A percentile compares a stretch with the other conserved stretches of the same genome.
Evolutionary conservation across 2,888 invertebrate species (phyloP).

Genomic region (Ichneumoninae sp.): DNA sequence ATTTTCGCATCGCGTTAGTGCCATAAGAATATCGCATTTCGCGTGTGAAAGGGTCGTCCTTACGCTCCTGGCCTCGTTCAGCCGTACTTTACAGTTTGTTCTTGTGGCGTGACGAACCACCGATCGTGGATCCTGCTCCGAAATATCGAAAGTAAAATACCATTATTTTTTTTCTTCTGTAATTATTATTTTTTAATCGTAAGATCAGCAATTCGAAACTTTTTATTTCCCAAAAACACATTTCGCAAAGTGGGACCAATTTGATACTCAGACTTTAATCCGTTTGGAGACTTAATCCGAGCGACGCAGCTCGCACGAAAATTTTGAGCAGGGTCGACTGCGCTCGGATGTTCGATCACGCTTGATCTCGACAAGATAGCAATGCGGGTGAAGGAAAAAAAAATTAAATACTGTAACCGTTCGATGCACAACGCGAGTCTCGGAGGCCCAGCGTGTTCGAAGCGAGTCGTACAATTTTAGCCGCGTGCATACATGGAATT

Average conservation of each 20-base stretch:
- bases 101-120: conserved; percentile 63
- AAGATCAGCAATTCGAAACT: not conserved
- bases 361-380: conserved; percentile 70
- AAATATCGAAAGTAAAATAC: conserved; percentile 20
- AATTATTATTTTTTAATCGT: not conserved
- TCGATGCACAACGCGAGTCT: not conserved
- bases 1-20: conserved; percentile 50
- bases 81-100: conserved; percentile 54
- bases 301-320: not conserved
- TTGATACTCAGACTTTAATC: conserved; percentile 11
- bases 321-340: conserved; percentile 42
- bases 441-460: not conserved
- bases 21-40: conserved; percentile 56
- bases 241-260: conserved; percentile 62
- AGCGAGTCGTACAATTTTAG: conserved; percentile 23
- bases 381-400: conserved; percentile 43
- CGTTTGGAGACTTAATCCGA: not conserved
- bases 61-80: conserved; percentile 57
- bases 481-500: conserved; percentile 5
- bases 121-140: conserved; percentile 59
- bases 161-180: not conserved
- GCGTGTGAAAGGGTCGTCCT: conserved; percentile 34
- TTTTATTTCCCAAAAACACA: conserved; percentile 11
- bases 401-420: not conserved
- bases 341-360: conserved; percentile 62